phyloP scores from a whole-genome alignment of 2,797 vertebrate species.

The Gallinago stenura region DNA sequence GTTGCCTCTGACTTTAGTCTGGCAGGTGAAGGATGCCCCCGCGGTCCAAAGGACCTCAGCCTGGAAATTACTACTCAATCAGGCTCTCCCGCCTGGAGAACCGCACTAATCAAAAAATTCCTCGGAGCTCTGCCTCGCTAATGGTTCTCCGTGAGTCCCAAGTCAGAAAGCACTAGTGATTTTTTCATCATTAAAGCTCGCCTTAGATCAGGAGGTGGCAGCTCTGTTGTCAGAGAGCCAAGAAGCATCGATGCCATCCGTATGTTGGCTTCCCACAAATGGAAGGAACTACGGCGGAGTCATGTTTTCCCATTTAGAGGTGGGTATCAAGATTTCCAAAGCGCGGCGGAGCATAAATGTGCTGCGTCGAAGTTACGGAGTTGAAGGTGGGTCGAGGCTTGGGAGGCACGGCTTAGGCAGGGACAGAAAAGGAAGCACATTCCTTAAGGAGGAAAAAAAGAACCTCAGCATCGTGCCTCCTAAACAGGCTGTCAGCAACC shows the following conservation, averaged over 20 bases:
- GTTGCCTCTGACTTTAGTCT: not conserved
- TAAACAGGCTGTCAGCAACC: not conserved
- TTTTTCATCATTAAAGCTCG: constrained; percentile 18
- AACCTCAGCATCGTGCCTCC: not conserved
- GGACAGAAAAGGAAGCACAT: not conserved
- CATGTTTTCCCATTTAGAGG: constrained; percentile 31
- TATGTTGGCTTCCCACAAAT: constrained; percentile 37
- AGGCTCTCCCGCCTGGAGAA: constrained; percentile 4
- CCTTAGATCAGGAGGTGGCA: constrained; percentile 27
- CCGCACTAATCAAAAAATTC: constrained; percentile 21
- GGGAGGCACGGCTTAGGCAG: not conserved
- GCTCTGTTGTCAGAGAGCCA: not conserved
- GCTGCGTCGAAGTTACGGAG: not conserved
- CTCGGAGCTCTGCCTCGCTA: constrained; percentile 2
- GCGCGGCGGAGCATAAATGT: not conserved
- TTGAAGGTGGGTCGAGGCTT: not conserved
- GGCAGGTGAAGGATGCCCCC: not conserved
- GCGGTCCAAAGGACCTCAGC: not conserved
- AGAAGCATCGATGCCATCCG: not conserved
- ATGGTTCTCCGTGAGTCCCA: not conserved
- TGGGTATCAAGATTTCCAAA: not conserved
- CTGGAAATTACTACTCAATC: constrained; percentile 40
- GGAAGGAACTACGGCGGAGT: constrained; percentile 6
- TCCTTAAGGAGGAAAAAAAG: not conserved
- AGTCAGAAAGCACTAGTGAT: constrained; percentile 22